phyloP scores from a whole-genome alignment of 1,140 invertebrate species.

The Pogonus chalceus region DNA sequence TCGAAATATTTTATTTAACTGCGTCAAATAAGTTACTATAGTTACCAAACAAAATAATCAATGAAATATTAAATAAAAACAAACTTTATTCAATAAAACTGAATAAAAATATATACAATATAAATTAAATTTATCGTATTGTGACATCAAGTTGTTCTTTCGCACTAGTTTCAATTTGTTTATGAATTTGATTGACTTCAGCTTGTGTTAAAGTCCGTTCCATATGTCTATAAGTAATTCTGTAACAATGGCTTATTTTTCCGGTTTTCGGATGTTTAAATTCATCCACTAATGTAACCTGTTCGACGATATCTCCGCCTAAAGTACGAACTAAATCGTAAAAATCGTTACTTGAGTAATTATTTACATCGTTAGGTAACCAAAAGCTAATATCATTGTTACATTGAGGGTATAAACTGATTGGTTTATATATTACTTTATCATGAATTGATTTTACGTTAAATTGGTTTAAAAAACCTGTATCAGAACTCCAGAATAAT shows the following conservation, averaged over 20 bases:
- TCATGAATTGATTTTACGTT: conserved; percentile 56
- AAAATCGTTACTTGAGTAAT: conserved; percentile 78
- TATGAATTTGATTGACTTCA: conserved; percentile 83
- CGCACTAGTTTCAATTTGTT: conserved; percentile 57
- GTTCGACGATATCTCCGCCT: conserved; percentile 86
- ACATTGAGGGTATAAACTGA: conserved; percentile 85
- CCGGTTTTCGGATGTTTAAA: conserved; percentile 81
- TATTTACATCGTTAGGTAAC: conserved; percentile 56
- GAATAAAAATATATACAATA: background rate
- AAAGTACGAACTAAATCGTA: conserved; percentile 85
- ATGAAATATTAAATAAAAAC: background rate
- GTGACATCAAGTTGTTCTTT: conserved; percentile 54
- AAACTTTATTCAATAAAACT: too few relatives aligned
- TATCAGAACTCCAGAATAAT: conserved; percentile 87
- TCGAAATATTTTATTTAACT: too few relatives aligned
- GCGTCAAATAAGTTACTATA: background rate
- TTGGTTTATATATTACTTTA: conserved; percentile 58
- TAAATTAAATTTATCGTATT: conserved; percentile 46
- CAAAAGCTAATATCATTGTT: conserved; percentile 95
- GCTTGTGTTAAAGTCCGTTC: conserved; percentile 75
- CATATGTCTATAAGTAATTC: conserved; percentile 90
- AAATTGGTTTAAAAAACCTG: conserved; percentile 89
- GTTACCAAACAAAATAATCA: too few relatives aligned
- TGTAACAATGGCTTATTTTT: conserved; percentile 79
- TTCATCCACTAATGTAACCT: conserved; percentile 79